Evolutionary conservation across 2,797 vertebrate genomes (phyloP).

Genomic region (Salarias fasciatus): DNA sequence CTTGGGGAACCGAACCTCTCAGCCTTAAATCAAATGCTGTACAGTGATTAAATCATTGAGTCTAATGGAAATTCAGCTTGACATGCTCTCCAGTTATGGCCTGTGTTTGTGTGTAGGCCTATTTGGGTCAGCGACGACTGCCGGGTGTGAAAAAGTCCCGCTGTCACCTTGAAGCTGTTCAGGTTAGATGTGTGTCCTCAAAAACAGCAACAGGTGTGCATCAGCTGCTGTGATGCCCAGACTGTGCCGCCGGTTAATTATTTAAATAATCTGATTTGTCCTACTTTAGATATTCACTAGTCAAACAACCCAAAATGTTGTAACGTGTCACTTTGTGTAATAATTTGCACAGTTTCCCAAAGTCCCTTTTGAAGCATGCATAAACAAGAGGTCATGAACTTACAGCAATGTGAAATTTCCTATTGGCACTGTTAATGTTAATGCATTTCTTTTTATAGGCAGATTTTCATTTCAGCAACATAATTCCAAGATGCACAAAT

Average conservation of each 20-base stretch:
- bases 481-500: too few relatives aligned
- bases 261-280: constrained; percentile 41
- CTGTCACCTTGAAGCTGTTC: neutral
- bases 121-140: neutral
- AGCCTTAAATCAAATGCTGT: too few relatives aligned
- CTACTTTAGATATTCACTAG: constrained; percentile 37
- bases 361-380: constrained; percentile 5
- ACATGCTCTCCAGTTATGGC: too few relatives aligned
- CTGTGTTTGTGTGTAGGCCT: neutral
- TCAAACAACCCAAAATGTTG: constrained; percentile 25
- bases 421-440: too few relatives aligned
- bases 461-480: too few relatives aligned
- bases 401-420: too few relatives aligned
- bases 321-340: constrained; percentile 30
- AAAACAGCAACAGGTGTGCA: constrained; percentile 1
- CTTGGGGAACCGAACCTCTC: too few relatives aligned
- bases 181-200: constrained; percentile 9
- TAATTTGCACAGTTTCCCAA: constrained; percentile 30
- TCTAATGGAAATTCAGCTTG: too few relatives aligned
- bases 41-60: too few relatives aligned
- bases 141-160: constrained; percentile 1
- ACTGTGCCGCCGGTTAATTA: constrained; percentile 8
- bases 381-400: too few relatives aligned
- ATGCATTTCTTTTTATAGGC: too few relatives aligned
- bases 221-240: neutral